phyloP scores from a whole-genome alignment of 2,888 invertebrate species.

The Euplexia lucipara region DNA sequence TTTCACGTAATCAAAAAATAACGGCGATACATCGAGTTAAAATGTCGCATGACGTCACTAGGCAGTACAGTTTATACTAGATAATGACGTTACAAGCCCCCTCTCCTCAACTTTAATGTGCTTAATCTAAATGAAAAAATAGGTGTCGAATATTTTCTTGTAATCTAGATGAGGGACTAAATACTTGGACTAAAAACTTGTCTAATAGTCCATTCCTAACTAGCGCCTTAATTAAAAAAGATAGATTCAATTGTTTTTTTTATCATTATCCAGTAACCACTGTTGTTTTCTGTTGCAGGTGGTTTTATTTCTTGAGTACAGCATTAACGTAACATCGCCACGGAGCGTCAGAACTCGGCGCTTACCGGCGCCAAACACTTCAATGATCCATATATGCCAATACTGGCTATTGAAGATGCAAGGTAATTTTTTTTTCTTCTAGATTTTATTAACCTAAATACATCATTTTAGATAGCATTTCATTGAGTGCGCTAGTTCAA shows the following conservation, averaged over 20 bases:
- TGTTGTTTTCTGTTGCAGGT: slow-evolving; percentile 64
- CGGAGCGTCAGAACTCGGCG: slow-evolving; percentile 90
- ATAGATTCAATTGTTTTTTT: not conserved
- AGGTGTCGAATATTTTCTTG: too few relatives aligned
- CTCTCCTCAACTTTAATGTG: too few relatives aligned
- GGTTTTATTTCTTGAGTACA: slow-evolving; percentile 49
- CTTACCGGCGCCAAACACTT: slow-evolving; percentile 90
- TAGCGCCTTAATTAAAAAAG: too few relatives aligned
- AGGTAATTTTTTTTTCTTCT: slow-evolving; percentile 82
- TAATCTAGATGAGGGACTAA: too few relatives aligned
- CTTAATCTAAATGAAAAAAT: too few relatives aligned
- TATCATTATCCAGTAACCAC: not conserved
- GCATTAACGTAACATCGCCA: slow-evolving; percentile 79
- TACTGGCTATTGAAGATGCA: slow-evolving; percentile 92
- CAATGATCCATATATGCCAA: slow-evolving; percentile 93
- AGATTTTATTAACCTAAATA: not conserved
- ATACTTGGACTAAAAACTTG: too few relatives aligned
- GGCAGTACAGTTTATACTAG: too few relatives aligned
- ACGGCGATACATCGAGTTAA: too few relatives aligned
- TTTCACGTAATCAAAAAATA: too few relatives aligned
- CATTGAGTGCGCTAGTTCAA: not conserved
- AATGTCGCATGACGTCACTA: too few relatives aligned
- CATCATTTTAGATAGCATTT: slow-evolving; percentile 3
- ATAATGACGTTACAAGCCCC: too few relatives aligned
- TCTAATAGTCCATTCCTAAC: too few relatives aligned